Conservation (phyloP, 2,113 vertebrate genomes). For the Fukomys damarensis region DNA sequence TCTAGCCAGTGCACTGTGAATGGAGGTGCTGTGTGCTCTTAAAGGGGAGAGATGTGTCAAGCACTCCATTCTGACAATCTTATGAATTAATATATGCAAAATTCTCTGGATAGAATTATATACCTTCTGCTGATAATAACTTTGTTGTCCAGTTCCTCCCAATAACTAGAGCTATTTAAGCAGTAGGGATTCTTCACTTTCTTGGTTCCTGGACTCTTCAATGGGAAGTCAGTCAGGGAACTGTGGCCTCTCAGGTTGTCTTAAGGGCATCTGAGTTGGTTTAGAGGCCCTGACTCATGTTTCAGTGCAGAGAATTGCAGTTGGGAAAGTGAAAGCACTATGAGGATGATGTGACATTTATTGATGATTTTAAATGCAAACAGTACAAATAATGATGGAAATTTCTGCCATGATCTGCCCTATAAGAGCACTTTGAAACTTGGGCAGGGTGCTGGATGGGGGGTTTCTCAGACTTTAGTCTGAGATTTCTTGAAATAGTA, state of each 20-base stretch:
- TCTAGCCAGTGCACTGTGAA: not conserved
- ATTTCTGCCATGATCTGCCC: slow-evolving; percentile 56
- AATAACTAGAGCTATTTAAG: not conserved
- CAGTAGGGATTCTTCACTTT: not conserved
- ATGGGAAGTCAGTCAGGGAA: not conserved
- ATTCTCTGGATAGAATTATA: not conserved
- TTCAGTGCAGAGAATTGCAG: not conserved
- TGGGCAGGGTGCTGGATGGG: not conserved
- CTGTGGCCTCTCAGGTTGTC: not conserved
- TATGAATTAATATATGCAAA: not conserved
- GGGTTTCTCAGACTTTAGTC: slow-evolving; percentile 58
- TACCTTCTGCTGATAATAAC: not conserved
- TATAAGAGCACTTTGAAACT: not conserved
- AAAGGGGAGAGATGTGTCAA: not conserved
- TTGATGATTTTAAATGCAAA: slow-evolving; percentile 33
- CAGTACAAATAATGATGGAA: slow-evolving; percentile 41
- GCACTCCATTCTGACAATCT: not conserved
- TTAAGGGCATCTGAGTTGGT: not conserved
- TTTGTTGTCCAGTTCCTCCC: not conserved
- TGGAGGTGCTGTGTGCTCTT: not conserved
- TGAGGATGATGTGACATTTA: not conserved
- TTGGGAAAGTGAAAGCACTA: slow-evolving; percentile 12
- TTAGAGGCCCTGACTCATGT: not conserved
- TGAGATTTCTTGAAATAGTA: slow-evolving; percentile 63
- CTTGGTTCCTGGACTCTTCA: not conserved